Evolutionary conservation across 1,140 invertebrate genomes (phyloP).

Genomic region (Sinonovacula constricta): DNA sequence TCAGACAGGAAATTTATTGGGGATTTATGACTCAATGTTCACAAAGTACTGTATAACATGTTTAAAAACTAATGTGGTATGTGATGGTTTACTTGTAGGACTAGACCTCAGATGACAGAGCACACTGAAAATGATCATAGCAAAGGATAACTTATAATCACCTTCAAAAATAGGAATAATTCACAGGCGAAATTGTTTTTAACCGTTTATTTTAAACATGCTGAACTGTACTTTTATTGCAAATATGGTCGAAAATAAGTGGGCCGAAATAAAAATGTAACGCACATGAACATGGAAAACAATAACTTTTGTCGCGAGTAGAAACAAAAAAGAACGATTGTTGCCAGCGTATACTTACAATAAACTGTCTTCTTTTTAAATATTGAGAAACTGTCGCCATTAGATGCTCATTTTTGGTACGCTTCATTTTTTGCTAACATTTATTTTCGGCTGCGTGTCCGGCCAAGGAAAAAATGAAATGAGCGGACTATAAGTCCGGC

Average conservation of each 20-base stretch:
- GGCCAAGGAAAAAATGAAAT: too few species aligned
- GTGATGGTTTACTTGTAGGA: too few species aligned
- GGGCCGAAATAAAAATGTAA: not conserved
- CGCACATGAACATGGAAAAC: not conserved
- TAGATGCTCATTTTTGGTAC: constrained; percentile 38
- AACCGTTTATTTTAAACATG: not conserved
- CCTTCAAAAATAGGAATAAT: not conserved
- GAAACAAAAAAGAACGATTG: not conserved
- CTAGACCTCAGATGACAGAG: too few species aligned
- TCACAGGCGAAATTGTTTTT: not conserved
- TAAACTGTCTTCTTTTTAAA: constrained; percentile 67
- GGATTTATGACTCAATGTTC: too few species aligned
- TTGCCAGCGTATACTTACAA: constrained; percentile 49
- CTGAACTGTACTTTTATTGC: not conserved
- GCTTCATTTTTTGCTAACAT: constrained; percentile 40
- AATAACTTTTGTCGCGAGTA: not conserved
- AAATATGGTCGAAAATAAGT: not conserved
- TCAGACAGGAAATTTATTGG: too few species aligned
- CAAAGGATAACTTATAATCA: too few species aligned
- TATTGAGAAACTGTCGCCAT: constrained; percentile 52
- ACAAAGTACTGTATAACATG: too few species aligned
- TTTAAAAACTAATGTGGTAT: too few species aligned
- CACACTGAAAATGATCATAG: too few species aligned
- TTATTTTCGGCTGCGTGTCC: too few species aligned
- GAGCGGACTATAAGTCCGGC: too few species aligned